Percentiles rank a stretch among this genome's conserved stretches.
phyloP scores from a whole-genome alignment of 1,140 invertebrate species.

The Calephelis nemesis region DNA sequence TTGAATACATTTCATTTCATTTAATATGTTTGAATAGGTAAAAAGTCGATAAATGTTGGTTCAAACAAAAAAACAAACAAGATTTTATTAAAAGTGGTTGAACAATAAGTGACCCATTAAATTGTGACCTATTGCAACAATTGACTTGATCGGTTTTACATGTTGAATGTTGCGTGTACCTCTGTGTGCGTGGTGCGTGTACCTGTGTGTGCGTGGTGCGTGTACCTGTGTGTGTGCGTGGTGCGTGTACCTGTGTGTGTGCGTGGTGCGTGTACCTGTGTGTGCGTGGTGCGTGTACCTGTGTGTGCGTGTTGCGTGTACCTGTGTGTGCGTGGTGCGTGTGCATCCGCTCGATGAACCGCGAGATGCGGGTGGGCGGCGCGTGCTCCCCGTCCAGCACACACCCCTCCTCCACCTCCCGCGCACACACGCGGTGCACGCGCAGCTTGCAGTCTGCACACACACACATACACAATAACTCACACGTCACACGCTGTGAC shows the following conservation, averaged over 20 bases:
- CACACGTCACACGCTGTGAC: too few relatives aligned
- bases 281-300: background rate
- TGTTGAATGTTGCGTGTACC: background rate
- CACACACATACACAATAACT: too few relatives aligned
- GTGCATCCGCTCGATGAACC: conserved; percentile 87
- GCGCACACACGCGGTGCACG: conserved; percentile 91
- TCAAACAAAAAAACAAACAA: too few relatives aligned
- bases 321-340: conserved; percentile 24
- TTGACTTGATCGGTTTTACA: background rate
- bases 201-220: conserved; percentile 20
- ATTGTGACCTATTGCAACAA: too few relatives aligned
- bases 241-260: too few relatives aligned
- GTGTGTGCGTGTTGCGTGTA: too few relatives aligned
- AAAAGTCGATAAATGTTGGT: too few relatives aligned
- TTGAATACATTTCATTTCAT: too few relatives aligned
- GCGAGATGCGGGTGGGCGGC: conserved; percentile 84
- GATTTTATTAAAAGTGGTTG: too few relatives aligned
- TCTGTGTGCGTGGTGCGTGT: conserved; percentile 30
- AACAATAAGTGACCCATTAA: too few relatives aligned
- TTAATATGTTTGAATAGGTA: too few relatives aligned
- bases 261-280: background rate
- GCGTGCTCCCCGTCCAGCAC: conserved; percentile 84
- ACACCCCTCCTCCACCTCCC: conserved; percentile 90
- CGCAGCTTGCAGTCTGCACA: conserved; percentile 91
- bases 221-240: too few relatives aligned